These are phyloP conservation scores for Ypsolopha sequella DNA, from an alignment of 2,888 invertebrate genomes.

Conservation along the genomic window DNA sequence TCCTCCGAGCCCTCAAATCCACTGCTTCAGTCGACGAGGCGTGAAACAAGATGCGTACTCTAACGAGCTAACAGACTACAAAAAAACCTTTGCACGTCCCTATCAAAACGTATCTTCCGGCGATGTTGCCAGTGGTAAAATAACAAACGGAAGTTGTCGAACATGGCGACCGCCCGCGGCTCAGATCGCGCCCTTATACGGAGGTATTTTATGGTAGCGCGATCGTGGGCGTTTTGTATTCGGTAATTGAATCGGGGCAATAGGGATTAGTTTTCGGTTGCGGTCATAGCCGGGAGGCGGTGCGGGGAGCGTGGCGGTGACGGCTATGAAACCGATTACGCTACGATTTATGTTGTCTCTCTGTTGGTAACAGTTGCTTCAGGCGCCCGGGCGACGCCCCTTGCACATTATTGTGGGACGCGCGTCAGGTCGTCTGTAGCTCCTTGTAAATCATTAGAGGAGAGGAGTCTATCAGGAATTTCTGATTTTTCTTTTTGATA, in stretches of 20 bases:
- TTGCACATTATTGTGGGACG: background rate
- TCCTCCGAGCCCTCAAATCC: constrained; percentile 23
- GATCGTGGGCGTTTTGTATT: constrained; percentile 22
- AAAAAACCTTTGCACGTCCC: background rate
- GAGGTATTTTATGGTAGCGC: background rate
- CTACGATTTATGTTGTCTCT: constrained; percentile 30
- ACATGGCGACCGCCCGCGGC: constrained; percentile 19
- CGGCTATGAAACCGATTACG: constrained; percentile 26
- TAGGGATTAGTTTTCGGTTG: constrained; percentile 12
- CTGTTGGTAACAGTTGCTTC: constrained; percentile 23
- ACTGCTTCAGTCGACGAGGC: constrained; percentile 29
- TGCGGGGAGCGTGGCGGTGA: constrained; percentile 9
- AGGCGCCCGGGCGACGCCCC: constrained; percentile 9
- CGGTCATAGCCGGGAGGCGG: constrained; percentile 19
- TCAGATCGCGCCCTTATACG: constrained; percentile 3
- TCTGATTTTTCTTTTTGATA: no score
- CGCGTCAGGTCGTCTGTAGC: background rate
- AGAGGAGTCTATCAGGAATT: background rate
- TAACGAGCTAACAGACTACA: constrained; percentile 37
- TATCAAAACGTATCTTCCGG: constrained; percentile 23
- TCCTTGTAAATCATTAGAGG: background rate
- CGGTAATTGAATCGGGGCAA: constrained; percentile 29
- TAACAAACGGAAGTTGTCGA: constrained; percentile 25
- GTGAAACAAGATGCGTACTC: constrained; percentile 41
- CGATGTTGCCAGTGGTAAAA: constrained; percentile 29